Percentiles rank a stretch among this genome's conserved stretches.
These are phyloP conservation scores for Gnathonemus longibarbis DNA, from an alignment of 2,113 vertebrate species.

Conservation along the genomic window DNA sequence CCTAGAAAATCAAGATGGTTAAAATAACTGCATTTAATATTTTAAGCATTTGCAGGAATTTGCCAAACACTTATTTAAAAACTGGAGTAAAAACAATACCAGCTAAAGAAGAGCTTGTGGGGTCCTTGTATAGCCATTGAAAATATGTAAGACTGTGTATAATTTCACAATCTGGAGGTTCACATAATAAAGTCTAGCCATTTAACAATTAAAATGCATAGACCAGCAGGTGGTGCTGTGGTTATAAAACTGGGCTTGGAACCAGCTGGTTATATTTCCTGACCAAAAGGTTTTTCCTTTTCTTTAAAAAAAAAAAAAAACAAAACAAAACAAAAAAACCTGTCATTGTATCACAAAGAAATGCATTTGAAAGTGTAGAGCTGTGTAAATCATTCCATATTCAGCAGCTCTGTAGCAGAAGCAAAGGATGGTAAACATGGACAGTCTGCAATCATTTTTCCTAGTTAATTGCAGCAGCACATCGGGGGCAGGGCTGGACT, in stretches of 20 bases:
- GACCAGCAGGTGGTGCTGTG: background rate
- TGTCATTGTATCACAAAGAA: background rate
- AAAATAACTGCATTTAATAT: background rate
- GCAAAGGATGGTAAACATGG: background rate
- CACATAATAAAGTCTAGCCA: background rate
- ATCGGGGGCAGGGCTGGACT: background rate
- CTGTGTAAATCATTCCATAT: background rate
- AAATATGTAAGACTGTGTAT: background rate
- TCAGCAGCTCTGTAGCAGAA: background rate
- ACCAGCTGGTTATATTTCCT: background rate
- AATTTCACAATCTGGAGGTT: background rate
- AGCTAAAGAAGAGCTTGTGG: background rate
- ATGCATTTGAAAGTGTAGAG: background rate
- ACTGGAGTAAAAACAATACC: background rate
- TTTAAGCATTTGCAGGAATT: background rate
- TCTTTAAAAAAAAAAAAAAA: background rate
- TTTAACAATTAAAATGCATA: background rate
- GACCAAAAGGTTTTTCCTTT: background rate
- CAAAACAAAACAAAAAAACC: background rate
- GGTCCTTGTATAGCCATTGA: background rate
- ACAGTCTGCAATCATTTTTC: background rate
- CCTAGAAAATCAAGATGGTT: background rate
- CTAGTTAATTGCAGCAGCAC: background rate
- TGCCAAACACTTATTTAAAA: background rate
- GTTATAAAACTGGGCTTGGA: background rate